phyloP scores from a whole-genome alignment of 2,888 invertebrate genomes.

The Tuberolachnus salignus region DNA sequence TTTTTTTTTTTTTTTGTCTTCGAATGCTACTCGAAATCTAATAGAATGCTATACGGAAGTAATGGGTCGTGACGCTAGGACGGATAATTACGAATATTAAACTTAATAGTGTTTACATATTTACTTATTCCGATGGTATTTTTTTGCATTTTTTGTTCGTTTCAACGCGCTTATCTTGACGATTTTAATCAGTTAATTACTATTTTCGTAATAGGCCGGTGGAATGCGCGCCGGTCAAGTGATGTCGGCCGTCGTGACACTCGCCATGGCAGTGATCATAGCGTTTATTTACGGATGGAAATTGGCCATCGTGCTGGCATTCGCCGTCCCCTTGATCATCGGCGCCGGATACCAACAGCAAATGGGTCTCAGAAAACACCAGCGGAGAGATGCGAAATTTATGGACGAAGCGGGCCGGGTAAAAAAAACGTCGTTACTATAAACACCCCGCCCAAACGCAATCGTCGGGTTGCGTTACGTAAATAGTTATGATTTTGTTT shows the following conservation, averaged over 20 bases:
- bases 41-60: not conserved
- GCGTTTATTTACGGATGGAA: constrained; percentile 63
- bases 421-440: constrained; percentile 5
- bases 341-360: constrained; percentile 63
- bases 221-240: constrained; percentile 63
- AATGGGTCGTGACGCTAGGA: too few relatives aligned
- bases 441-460: too few relatives aligned
- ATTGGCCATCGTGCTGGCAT: constrained; percentile 62
- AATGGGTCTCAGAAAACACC: constrained; percentile 63
- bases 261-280: constrained; percentile 61
- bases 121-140: too few relatives aligned
- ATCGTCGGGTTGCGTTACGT: too few relatives aligned
- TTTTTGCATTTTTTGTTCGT: too few relatives aligned
- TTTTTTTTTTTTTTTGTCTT: too few relatives aligned
- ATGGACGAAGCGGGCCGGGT: constrained; percentile 62
- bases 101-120: too few relatives aligned
- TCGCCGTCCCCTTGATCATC: constrained; percentile 63
- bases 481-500: too few relatives aligned
- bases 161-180: too few relatives aligned
- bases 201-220: constrained; percentile 61
- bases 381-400: constrained; percentile 63
- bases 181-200: too few relatives aligned
- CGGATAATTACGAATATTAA: too few relatives aligned
- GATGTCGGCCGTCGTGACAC: constrained; percentile 62
- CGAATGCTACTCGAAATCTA: not conserved